Base-by-base conservation (phyloP, 2,797 vertebrate species). In the Melanogrammus aeglefinus region DNA sequence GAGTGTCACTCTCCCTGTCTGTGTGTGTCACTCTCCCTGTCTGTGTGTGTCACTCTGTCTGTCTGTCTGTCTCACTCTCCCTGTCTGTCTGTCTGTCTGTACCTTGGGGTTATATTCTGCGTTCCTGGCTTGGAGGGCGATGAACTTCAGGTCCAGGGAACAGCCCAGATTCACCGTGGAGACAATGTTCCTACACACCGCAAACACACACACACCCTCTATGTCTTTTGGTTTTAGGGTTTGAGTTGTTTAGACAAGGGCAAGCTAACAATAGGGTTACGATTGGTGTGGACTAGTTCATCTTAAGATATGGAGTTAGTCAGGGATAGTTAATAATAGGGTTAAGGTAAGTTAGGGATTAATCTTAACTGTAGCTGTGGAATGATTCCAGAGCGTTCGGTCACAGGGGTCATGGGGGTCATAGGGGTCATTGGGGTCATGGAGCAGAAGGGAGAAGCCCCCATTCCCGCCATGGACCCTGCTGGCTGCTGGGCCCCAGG, bases 81-180 rank as follows among this genome's bases (percentile, higher is more conserved):
- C 29, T 29, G 29, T 29, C 29, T 29, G 29, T 29, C 29, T 16
- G 18, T 33, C 27, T 9, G 12, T 29, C 16, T 33, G 16, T 80
- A 98, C 98, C 96, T 99, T 98, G 38, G 97, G 97, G 90, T 99
- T 99, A 85, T 98, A 99, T 85, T 99, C 97, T 36, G 97, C 96
- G 76, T 99, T 99, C 89, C 97, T 95, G 82, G 97, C 98, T 27
- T 96, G 96, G 77, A 98, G 94, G 47, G 96, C 97, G 79, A 99
- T 99, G 82, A 96, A 96, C 93, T 98, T 99, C 80, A 99, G 94
- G 79, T 99, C 95, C 87, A 99, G 90, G 38, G 95, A 97, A 91
- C 97, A 99, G 27, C 95, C 95, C 79, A 99, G 86, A 83, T 98
- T 99, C 76, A 97, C 96, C 3, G 98, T 99, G 3, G 97, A 97